A percentile compares a stretch with the other conserved stretches of the same genome.
Evolutionary conservation across 2,888 invertebrate genomes (phyloP).

Genomic region (Scaptomyza parva): DNA sequence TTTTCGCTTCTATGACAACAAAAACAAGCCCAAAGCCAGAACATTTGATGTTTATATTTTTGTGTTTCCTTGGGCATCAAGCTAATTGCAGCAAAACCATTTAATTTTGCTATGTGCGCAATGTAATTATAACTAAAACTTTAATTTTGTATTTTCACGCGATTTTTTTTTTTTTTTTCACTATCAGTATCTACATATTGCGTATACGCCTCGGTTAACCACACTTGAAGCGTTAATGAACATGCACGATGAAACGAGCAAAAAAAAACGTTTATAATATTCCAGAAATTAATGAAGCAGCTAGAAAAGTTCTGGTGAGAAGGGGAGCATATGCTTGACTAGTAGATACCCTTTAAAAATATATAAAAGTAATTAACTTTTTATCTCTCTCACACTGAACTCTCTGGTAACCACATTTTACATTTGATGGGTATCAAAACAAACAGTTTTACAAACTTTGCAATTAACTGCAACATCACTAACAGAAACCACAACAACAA

Average conservation of each 20-base stretch:
- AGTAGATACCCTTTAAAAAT: not conserved
- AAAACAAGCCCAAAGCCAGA: too few species aligned
- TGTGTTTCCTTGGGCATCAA: not conserved
- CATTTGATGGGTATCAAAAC: slow-evolving; percentile 11
- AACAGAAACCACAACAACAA: slow-evolving; percentile 20
- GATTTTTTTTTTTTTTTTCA: slow-evolving; percentile 1
- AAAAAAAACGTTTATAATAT: not conserved
- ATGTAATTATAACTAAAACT: slow-evolving; percentile 26
- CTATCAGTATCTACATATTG: slow-evolving; percentile 21
- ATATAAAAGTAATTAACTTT: not conserved
- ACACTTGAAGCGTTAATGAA: slow-evolving; percentile 50
- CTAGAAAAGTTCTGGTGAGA: not conserved
- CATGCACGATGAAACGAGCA: too few species aligned
- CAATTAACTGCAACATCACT: slow-evolving; percentile 61
- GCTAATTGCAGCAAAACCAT: slow-evolving; percentile 5
- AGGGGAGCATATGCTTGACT: not conserved
- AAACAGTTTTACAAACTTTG: slow-evolving; percentile 50
- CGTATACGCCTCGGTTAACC: slow-evolving; percentile 53
- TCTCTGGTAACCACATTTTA: not conserved
- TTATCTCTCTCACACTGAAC: not conserved
- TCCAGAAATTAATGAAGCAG: slow-evolving; percentile 12
- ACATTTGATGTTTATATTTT: not conserved
- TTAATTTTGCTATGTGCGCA: not conserved
- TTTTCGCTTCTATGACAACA: not conserved
- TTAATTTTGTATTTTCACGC: slow-evolving; percentile 7